phyloP scores from a whole-genome alignment of 2,113 vertebrate species.

The Myotis davidii region DNA sequence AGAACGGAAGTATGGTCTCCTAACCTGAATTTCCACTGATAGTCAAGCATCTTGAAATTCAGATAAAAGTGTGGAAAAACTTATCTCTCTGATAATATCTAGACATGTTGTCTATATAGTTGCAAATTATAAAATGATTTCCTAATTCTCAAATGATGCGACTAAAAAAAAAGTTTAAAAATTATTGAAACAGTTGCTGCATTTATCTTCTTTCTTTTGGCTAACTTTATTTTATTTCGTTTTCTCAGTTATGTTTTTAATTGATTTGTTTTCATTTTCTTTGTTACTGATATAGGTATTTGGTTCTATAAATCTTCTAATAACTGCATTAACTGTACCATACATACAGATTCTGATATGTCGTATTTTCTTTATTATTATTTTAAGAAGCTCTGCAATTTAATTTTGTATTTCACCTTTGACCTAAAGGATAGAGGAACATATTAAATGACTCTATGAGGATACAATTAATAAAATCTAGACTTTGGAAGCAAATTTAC shows the following conservation, averaged over 20 bases:
- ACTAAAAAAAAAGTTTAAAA: background rate
- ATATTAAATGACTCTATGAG: background rate
- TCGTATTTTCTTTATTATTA: background rate
- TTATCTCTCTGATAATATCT: background rate
- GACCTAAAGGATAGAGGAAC: background rate
- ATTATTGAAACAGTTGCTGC: background rate
- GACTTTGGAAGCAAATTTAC: background rate
- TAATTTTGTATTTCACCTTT: background rate
- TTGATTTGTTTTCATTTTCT: background rate
- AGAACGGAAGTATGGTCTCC: background rate
- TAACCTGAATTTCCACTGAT: background rate
- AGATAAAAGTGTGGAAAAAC: background rate
- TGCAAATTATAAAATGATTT: background rate
- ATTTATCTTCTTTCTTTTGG: background rate
- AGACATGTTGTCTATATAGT: background rate
- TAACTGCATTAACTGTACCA: background rate
- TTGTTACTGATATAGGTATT: background rate
- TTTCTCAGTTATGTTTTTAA: background rate
- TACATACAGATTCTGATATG: background rate
- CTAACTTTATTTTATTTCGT: background rate
- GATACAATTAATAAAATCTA: constrained; percentile 1
- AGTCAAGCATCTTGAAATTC: background rate
- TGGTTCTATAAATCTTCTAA: background rate
- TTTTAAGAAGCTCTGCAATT: constrained; percentile 9
- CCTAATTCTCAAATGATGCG: background rate